phyloP scores from a whole-genome alignment of 2,888 invertebrate genomes.

The Caprella mutica region DNA sequence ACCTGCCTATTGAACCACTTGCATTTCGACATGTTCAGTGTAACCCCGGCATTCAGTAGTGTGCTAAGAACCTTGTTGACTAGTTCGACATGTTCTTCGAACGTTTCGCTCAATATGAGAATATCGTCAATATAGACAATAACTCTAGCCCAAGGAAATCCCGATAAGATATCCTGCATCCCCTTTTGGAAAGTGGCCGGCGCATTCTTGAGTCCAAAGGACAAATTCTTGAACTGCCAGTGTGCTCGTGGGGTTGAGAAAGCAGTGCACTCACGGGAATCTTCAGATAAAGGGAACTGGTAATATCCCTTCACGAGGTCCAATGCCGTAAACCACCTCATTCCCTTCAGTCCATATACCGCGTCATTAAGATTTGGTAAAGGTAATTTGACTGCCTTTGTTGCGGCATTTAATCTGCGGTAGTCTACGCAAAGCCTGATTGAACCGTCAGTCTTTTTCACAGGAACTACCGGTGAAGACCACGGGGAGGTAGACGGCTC shows the following conservation, averaged over 20 bases:
- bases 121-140: slow-evolving; percentile 2
- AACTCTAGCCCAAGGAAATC: neutral
- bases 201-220: neutral
- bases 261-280: neutral
- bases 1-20: neutral
- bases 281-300: neutral
- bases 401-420: neutral
- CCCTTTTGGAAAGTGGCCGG: neutral
- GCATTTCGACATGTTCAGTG: neutral
- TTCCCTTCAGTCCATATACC: slow-evolving; percentile 7
- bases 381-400: neutral
- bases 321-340: neutral
- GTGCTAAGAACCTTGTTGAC: neutral
- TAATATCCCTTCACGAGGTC: neutral
- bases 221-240: neutral
- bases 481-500: too few species aligned
- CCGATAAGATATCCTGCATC: neutral
- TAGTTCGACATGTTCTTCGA: neutral
- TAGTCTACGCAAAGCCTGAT: slow-evolving; percentile 5
- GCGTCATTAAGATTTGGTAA: neutral
- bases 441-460: neutral
- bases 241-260: neutral
- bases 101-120: neutral
- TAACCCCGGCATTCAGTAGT: neutral
- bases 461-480: neutral